Evolutionary conservation across 2,888 invertebrate genomes (phyloP).

Genomic region (Mycalesis mineus): DNA sequence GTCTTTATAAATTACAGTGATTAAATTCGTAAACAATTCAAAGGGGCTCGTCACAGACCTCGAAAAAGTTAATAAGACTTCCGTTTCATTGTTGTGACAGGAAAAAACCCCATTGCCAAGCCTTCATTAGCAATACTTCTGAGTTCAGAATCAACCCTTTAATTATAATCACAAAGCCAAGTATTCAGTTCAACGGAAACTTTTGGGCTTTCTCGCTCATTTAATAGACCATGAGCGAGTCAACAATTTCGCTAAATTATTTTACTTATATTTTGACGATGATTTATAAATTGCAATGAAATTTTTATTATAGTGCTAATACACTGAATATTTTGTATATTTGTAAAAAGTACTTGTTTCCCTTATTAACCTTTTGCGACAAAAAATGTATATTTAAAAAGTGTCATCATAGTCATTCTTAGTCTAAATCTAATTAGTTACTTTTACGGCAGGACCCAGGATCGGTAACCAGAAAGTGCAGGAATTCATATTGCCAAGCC

Average conservation of each 20-base stretch:
- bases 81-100: conserved; percentile 3
- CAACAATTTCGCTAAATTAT: not conserved
- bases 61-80: not conserved
- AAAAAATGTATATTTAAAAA: too few species aligned
- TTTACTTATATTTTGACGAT: too few species aligned
- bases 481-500: too few species aligned
- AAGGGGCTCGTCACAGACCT: not conserved
- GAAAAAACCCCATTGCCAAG: not conserved
- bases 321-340: too few species aligned
- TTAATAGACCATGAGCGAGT: not conserved
- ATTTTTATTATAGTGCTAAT: too few species aligned
- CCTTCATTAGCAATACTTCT: conserved; percentile 2
- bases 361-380: too few species aligned
- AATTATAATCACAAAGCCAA: not conserved
- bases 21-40: not conserved
- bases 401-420: too few species aligned
- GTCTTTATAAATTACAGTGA: not conserved
- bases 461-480: too few species aligned
- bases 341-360: too few species aligned
- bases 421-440: too few species aligned
- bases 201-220: not conserved
- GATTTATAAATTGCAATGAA: too few species aligned
- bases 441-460: too few species aligned
- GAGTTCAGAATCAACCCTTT: not conserved
- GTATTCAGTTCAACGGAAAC: not conserved